phyloP scores from a whole-genome alignment of 2,113 vertebrate genomes.

The Phalacrocorax carbo region DNA sequence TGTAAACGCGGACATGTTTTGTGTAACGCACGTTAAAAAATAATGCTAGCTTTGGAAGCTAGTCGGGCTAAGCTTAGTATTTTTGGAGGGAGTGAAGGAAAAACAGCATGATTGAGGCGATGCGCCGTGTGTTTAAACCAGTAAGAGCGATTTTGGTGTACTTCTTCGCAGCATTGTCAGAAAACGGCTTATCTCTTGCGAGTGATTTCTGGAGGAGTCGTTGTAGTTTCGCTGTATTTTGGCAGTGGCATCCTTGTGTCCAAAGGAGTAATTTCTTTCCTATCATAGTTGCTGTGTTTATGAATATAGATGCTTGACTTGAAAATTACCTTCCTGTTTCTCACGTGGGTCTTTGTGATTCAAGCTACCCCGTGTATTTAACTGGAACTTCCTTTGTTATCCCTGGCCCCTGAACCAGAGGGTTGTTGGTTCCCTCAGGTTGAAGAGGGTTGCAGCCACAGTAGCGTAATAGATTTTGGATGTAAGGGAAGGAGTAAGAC shows the following conservation, averaged over 20 bases:
- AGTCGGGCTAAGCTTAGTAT: background rate
- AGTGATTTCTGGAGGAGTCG: background rate
- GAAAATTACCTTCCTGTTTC: background rate
- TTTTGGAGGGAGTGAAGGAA: background rate
- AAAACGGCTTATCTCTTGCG: background rate
- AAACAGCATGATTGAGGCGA: fast-evolving
- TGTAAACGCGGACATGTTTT: background rate
- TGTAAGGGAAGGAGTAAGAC: background rate
- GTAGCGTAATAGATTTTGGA: background rate
- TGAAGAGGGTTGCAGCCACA: background rate
- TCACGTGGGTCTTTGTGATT: background rate
- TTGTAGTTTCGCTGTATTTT: background rate
- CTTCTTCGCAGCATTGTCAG: conserved; percentile 8
- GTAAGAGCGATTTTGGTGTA: background rate
- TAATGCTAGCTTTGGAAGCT: background rate
- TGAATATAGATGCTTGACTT: fast-evolving
- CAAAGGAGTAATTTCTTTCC: background rate
- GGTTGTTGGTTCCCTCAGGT: background rate
- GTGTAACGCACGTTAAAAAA: fast-evolving
- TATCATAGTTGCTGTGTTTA: fast-evolving
- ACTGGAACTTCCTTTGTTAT: conserved; percentile 22
- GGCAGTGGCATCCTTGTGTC: background rate
- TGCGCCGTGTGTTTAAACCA: background rate
- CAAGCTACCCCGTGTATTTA: background rate
- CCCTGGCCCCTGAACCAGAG: background rate